Evolutionary conservation across 2,113 vertebrate genomes (phyloP).

Genomic region (Bagarius yarrelli): DNA sequence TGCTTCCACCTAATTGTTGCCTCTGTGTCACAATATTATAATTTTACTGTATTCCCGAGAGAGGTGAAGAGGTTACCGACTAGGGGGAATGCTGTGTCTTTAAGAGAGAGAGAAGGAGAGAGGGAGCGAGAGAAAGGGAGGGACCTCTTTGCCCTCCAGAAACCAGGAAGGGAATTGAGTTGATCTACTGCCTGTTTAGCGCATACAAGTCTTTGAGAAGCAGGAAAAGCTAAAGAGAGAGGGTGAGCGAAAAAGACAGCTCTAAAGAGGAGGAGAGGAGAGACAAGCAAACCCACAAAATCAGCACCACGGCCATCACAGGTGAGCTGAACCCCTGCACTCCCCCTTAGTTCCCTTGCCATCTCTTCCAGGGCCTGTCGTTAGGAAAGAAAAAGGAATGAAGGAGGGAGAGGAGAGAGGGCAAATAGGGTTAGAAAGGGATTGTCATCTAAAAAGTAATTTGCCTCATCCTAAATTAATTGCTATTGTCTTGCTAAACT

Average conservation of each 20-base stretch:
- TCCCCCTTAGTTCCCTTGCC: slow-evolving; percentile 61
- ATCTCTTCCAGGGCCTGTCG: slow-evolving; percentile 70
- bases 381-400: slow-evolving; percentile 58
- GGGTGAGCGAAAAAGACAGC: slow-evolving; percentile 58
- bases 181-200: slow-evolving; percentile 80
- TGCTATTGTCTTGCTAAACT: slow-evolving; percentile 60
- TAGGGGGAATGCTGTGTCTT: slow-evolving; percentile 74
- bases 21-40: slow-evolving; percentile 52
- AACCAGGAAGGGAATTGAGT: slow-evolving; percentile 88
- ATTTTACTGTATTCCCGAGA: slow-evolving; percentile 61
- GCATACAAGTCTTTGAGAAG: slow-evolving; percentile 80
- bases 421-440: slow-evolving; percentile 45
- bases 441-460: slow-evolving; percentile 41
- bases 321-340: slow-evolving; percentile 73
- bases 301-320: slow-evolving; percentile 78
- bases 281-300: slow-evolving; percentile 76
- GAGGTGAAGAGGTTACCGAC: slow-evolving; percentile 51
- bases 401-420: slow-evolving; percentile 57
- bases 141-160: slow-evolving; percentile 85
- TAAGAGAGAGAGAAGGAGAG: slow-evolving; percentile 70
- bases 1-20: slow-evolving; percentile 28
- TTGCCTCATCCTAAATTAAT: slow-evolving; percentile 48
- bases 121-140: slow-evolving; percentile 80
- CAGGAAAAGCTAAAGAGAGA: slow-evolving; percentile 71
- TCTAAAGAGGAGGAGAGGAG: slow-evolving; percentile 68